These are phyloP conservation scores for Etheostoma spectabile DNA, from an alignment of 2,113 vertebrate species.

Conservation along the genomic window DNA sequence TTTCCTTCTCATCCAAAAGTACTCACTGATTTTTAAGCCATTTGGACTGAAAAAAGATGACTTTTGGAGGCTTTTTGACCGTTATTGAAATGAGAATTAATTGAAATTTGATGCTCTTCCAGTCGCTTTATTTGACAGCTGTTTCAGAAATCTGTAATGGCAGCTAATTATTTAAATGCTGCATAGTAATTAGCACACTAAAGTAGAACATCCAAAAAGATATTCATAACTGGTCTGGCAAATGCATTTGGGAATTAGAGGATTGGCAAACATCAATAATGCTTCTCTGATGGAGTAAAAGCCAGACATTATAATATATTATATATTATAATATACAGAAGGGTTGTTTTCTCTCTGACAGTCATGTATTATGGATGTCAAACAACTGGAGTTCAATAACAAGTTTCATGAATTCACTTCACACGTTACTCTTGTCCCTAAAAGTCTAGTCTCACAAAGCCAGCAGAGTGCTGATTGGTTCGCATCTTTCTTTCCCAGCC, in stretches of 20 bases:
- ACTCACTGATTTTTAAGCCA: neutral
- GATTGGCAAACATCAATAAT: neutral
- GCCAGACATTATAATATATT: neutral
- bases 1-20: neutral
- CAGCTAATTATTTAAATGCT: slow-evolving; percentile 32
- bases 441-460: no score
- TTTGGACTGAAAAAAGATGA: neutral
- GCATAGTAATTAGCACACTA: slow-evolving; percentile 5
- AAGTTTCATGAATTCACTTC: no score
- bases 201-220: slow-evolving; percentile 4
- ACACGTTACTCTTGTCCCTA: no score
- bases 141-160: slow-evolving; percentile 39
- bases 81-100: slow-evolving; percentile 16
- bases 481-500: no score
- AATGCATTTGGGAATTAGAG: neutral
- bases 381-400: no score
- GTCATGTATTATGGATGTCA: neutral
- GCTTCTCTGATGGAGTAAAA: neutral
- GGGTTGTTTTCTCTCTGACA: neutral
- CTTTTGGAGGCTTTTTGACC: slow-evolving; percentile 3
- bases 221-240: slow-evolving; percentile 13
- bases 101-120: slow-evolving; percentile 12
- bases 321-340: neutral
- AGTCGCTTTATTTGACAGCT: slow-evolving; percentile 36
- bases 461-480: no score